Evolutionary conservation across 2,113 vertebrate genomes (phyloP).

Genomic region (Takifugu bimaculatus): DNA sequence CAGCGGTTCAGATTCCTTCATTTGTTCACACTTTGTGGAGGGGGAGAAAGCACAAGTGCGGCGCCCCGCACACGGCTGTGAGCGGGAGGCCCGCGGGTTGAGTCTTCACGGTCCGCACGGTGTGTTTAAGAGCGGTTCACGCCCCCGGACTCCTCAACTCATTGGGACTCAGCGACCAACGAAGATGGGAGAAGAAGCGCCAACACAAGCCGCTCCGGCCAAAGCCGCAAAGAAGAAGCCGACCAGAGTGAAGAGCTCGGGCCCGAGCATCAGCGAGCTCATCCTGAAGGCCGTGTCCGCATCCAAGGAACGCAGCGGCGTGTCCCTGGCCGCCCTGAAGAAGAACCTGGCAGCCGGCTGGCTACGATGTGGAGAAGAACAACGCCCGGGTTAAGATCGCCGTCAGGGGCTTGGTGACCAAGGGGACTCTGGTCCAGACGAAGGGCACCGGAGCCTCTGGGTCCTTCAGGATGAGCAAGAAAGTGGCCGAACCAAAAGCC

Average conservation of each 20-base stretch:
- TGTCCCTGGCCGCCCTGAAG: too few relatives aligned
- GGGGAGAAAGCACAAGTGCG: neutral
- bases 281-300: conserved; percentile 1
- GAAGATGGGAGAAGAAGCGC: conserved; percentile 14
- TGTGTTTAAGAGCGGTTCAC: conserved; percentile 10
- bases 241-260: neutral
- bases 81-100: neutral
- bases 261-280: conserved; percentile 2
- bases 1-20: too few relatives aligned
- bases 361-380: conserved; percentile 26
- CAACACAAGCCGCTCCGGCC: neutral
- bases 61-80: neutral
- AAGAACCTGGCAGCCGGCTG: neutral
- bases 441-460: conserved; percentile 17
- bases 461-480: conserved; percentile 15
- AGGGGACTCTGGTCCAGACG: conserved; percentile 3
- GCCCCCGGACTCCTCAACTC: too few relatives aligned
- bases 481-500: neutral
- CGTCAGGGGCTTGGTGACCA: neutral
- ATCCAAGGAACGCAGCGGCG: neutral
- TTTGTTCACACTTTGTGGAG: neutral
- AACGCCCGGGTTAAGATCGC: neutral
- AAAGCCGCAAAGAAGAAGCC: conserved; percentile 19
- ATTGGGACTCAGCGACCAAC: too few relatives aligned
- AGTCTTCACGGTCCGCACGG: conserved; percentile 37